Base-by-base conservation (phyloP, 1,140 invertebrate species). In the Chlorops oryzae region DNA sequence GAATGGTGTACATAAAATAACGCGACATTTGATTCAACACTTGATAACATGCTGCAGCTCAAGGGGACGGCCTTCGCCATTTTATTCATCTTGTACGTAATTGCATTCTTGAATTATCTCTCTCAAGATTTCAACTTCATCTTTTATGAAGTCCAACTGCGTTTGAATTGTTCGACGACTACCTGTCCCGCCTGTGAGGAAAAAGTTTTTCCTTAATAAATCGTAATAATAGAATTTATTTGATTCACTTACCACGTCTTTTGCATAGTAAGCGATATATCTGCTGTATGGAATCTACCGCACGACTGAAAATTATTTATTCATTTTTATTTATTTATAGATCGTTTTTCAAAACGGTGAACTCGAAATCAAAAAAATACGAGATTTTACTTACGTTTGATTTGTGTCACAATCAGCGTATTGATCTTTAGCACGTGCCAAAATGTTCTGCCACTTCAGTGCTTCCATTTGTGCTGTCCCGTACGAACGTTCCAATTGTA, bases 371-470 rank as follows among this genome's bases (percentile, higher is more conserved):
- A n/a, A n/a, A n/a, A n/a, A n/a, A n/a, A n/a, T n/a, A n/a, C n/a
- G n/a, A n/a, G n/a, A n/a, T n/a, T n/a, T n/a, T n/a, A n/a, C n/a
- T n/a, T n/a, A n/a, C n/a, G n/a, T 46, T 13, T 59, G 64, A 13
- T 61, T 58, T 35, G 66, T 40, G 7, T 47, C 50, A 39, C 51
- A 47, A 2, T 43, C 23, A 13, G 47, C 39, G 10, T 72, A 59
- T 5, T 41, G 34, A 27, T 65, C 54, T 46, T 70, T 72, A 15
- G 61, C 56, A 3, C 20, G 50, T 3, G 59, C 55, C 35, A 72
- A 46, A 5, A 68, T 60, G 40, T 68, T 61, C 35, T 72, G 66
- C 69, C 69, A 70, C 25, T 57, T 65, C 0, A 57, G 44, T 28
- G 59, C 64, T 42, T 62, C 47, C 1, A 47, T 40, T 4, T 56